Evolutionary conservation across 2,113 vertebrate genomes (phyloP).

Genomic region (Nothoprocta perdicaria): DNA sequence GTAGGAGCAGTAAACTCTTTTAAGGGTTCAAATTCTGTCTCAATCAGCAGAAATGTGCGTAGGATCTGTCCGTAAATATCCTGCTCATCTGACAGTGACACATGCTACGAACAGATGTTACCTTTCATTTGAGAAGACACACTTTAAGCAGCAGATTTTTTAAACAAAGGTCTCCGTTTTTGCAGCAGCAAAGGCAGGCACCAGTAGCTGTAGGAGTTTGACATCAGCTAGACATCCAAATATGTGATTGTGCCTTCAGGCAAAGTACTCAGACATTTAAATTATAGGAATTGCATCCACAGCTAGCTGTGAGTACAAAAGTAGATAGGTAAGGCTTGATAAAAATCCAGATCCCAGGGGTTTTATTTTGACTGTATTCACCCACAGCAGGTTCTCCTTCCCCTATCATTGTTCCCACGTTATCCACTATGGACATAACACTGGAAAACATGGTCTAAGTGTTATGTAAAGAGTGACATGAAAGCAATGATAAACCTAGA

Average conservation of each 20-base stretch:
- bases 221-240: conserved; percentile 15
- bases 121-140: not conserved
- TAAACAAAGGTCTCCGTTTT: not conserved
- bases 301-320: not conserved
- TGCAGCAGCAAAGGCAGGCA: not conserved
- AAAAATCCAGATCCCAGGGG: not conserved
- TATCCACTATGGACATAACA: not conserved
- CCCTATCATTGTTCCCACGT: not conserved
- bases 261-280: conserved; percentile 36
- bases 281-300: not conserved
- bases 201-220: not conserved
- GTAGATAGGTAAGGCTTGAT: not conserved
- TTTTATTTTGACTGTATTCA: not conserved
- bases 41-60: not conserved
- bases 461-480: not conserved
- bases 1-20: not conserved
- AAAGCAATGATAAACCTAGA: not conserved
- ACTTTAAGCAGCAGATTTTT: not conserved
- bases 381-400: not conserved
- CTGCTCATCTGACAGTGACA: not conserved
- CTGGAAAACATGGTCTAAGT: not conserved
- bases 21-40: not conserved
- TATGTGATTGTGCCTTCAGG: not conserved
- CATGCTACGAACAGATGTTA: conserved; percentile 6
- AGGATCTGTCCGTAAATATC: not conserved